Evolutionary conservation across 2,888 invertebrate genomes (phyloP).

Genomic region (Erpobdella octoculata): DNA sequence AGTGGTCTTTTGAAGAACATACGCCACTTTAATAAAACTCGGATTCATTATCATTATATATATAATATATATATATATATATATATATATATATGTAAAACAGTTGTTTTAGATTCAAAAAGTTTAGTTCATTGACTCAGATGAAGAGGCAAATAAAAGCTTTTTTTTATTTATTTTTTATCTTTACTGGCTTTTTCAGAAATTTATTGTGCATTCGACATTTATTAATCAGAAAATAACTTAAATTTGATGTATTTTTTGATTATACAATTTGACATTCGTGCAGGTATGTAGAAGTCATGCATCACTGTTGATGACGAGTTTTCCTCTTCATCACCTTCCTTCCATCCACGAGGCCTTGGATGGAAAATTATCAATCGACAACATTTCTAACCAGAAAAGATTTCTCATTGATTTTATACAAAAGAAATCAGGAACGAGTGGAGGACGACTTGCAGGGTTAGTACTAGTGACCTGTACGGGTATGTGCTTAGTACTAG

Average conservation of each 20-base stretch:
- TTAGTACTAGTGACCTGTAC: constrained; percentile 38
- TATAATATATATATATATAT: too few relatives aligned
- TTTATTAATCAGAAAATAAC: neutral
- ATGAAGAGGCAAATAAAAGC: too few relatives aligned
- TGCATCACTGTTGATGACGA: constrained; percentile 72
- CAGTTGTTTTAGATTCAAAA: too few relatives aligned
- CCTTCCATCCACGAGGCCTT: constrained; percentile 81
- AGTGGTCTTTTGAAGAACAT: too few relatives aligned
- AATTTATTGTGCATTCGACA: neutral
- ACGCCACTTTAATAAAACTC: too few relatives aligned
- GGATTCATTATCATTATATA: too few relatives aligned
- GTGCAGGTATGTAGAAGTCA: constrained; percentile 60
- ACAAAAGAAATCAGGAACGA: constrained; percentile 72
- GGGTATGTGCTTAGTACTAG: neutral
- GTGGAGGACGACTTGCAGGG: constrained; percentile 79
- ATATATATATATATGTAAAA: too few relatives aligned
- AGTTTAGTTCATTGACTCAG: too few relatives aligned
- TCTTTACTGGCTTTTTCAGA: too few relatives aligned
- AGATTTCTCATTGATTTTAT: constrained; percentile 88
- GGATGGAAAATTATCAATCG: constrained; percentile 74
- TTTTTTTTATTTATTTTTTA: too few relatives aligned
- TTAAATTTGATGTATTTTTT: too few relatives aligned
- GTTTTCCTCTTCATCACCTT: constrained; percentile 76
- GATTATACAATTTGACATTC: neutral
- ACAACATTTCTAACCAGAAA: constrained; percentile 74